Conservation (phyloP, 2,113 vertebrate species). For the Vulpes ferrilata region DNA sequence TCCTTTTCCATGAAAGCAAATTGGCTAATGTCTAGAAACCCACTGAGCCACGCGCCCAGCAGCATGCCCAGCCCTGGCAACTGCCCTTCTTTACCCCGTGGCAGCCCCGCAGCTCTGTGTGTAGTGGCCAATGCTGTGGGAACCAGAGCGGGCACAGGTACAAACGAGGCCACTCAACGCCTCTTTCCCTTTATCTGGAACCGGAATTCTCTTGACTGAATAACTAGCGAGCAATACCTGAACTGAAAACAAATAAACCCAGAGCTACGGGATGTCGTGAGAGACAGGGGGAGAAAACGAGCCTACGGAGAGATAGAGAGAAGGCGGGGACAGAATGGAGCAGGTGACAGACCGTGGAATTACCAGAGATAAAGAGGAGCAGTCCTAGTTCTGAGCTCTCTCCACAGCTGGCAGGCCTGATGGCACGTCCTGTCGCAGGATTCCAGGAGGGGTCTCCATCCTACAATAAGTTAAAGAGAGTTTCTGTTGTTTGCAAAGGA, state of each 20-base stretch:
- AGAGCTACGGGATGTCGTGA: background rate
- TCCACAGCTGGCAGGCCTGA: background rate
- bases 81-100: background rate
- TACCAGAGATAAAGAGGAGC: background rate
- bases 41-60: background rate
- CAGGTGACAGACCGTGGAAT: background rate
- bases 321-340: background rate
- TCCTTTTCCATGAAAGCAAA: slow-evolving; percentile 6
- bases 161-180: background rate
- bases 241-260: background rate
- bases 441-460: background rate
- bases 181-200: background rate
- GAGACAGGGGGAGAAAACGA: background rate
- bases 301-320: background rate
- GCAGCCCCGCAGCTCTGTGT: background rate
- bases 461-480: background rate
- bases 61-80: background rate
- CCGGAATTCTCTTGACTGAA: background rate
- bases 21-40: background rate
- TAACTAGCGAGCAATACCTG: background rate
- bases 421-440: background rate
- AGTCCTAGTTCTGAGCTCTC: background rate
- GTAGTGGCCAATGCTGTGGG: background rate
- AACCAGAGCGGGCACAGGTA: background rate
- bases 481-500: background rate